Percentiles rank a stretch among this genome's conserved stretches.
Evolutionary conservation across 1,140 invertebrate genomes (phyloP).

Genomic region (Drosophila setifemur): DNA sequence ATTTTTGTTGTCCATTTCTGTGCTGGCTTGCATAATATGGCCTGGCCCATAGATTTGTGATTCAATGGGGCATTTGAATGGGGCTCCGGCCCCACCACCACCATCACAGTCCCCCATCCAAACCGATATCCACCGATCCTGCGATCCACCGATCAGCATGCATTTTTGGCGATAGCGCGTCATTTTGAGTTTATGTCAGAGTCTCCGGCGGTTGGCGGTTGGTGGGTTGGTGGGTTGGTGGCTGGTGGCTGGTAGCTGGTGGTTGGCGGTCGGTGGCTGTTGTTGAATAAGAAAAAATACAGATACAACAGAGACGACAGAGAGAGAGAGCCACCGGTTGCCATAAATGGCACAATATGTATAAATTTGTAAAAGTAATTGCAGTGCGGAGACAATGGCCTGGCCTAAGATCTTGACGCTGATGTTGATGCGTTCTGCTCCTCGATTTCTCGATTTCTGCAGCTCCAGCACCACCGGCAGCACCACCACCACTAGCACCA

Average conservation of each 20-base stretch:
- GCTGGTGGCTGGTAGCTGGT: neutral
- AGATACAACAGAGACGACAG: slow-evolving; percentile 19
- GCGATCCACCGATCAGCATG: slow-evolving; percentile 78
- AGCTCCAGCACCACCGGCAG: neutral
- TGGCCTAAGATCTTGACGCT: slow-evolving; percentile 50
- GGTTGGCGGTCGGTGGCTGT: neutral
- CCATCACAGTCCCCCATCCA: neutral
- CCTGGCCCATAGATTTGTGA: slow-evolving; percentile 66
- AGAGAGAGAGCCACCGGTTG: slow-evolving; percentile 57
- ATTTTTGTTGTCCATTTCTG: slow-evolving; percentile 21
- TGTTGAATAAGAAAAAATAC: neutral
- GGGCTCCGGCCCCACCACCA: neutral
- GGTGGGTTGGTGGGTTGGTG: neutral
- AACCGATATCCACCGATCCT: slow-evolving; percentile 33
- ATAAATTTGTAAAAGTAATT: slow-evolving; percentile 83
- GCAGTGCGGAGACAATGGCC: slow-evolving; percentile 64
- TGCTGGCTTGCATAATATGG: slow-evolving; percentile 63
- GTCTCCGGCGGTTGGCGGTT: neutral
- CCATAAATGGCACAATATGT: slow-evolving; percentile 81
- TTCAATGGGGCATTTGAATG: slow-evolving; percentile 76
- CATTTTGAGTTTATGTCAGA: slow-evolving; percentile 73
- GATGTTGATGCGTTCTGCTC: slow-evolving; percentile 7
- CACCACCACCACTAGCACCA: neutral
- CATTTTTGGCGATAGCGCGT: slow-evolving; percentile 77
- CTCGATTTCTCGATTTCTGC: slow-evolving; percentile 2